Evolutionary conservation across 2,113 vertebrate species (phyloP).

Genomic region (Poeciliopsis occidentalis): DNA sequence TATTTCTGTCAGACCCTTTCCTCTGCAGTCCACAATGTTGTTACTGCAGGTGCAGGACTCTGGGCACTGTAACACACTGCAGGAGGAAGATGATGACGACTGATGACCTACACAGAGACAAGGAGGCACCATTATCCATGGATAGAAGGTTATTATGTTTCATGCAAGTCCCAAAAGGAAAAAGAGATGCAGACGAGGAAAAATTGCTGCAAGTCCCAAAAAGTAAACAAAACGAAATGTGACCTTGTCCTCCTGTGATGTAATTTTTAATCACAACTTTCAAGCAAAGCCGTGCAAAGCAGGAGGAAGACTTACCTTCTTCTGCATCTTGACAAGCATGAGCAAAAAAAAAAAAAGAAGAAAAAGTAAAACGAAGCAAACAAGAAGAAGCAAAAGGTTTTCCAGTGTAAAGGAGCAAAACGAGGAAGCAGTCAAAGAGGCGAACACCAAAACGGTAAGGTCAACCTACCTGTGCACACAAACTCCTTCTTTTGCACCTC

Average conservation of each 20-base stretch:
- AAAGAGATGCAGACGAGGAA: not conserved
- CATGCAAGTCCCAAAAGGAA: slow-evolving; percentile 9
- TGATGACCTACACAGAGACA: slow-evolving; percentile 86
- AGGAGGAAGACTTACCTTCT: slow-evolving; percentile 89
- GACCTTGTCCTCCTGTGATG: slow-evolving; percentile 13
- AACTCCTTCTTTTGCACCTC: slow-evolving; percentile 98
- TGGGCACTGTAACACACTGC: slow-evolving; percentile 96
- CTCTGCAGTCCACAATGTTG: slow-evolving; percentile 98
- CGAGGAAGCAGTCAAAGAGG: slow-evolving; percentile 4
- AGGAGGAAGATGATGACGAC: slow-evolving; percentile 86
- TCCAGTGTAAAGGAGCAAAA: slow-evolving; percentile 20
- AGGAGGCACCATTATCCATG: slow-evolving; percentile 26
- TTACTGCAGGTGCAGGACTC: slow-evolving; percentile 95
- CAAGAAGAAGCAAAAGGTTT: slow-evolving; percentile 66
- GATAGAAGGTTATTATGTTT: slow-evolving; percentile 21
- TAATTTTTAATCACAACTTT: slow-evolving; percentile 3
- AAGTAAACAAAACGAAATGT: slow-evolving; percentile 11
- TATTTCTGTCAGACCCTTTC: slow-evolving; percentile 93
- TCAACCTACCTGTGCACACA: slow-evolving; percentile 89
- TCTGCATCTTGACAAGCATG: slow-evolving; percentile 87
- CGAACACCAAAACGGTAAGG: not conserved
- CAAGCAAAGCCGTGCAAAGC: slow-evolving; percentile 23
- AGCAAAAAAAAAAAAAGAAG: slow-evolving; percentile 66
- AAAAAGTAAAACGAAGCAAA: slow-evolving; percentile 71
- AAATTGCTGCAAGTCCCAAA: not conserved